phyloP scores from a whole-genome alignment of 1,140 invertebrate species.

The Drosophila nebulosa region DNA sequence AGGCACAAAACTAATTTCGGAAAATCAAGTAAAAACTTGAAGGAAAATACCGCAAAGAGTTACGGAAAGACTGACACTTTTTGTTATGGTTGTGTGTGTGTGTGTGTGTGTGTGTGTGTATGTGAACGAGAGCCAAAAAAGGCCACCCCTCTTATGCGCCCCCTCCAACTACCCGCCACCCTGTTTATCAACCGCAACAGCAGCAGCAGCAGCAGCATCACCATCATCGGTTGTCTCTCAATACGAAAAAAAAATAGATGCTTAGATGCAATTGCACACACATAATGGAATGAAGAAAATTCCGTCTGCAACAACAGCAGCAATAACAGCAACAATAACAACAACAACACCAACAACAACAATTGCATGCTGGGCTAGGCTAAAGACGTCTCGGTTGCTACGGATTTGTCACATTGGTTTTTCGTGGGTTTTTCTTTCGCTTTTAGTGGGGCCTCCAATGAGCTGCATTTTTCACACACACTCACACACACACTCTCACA shows the following conservation, averaged over 20 bases:
- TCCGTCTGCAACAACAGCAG: conserved; percentile 63
- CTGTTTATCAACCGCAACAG: no score
- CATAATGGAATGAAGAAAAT: conserved; percentile 81
- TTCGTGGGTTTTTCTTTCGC: conserved; percentile 23
- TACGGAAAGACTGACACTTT: conserved; percentile 56
- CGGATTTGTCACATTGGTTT: conserved; percentile 65
- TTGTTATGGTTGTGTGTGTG: conserved; percentile 3
- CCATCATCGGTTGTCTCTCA: conserved; percentile 65
- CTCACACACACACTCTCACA: conserved; percentile 49
- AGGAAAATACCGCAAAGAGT: conserved; percentile 72
- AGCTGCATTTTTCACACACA: conserved; percentile 61
- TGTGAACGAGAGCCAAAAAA: conserved; percentile 78
- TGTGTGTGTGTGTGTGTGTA: conserved; percentile 54
- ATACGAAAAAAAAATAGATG: conserved; percentile 72
- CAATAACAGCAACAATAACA: conserved; percentile 23
- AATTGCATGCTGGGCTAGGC: conserved; percentile 72
- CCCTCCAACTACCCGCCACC: not conserved
- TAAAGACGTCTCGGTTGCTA: conserved; percentile 46
- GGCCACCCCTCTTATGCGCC: conserved; percentile 9
- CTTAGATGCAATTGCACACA: conserved; percentile 75
- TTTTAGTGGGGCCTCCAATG: conserved; percentile 64
- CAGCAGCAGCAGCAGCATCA: conserved; percentile 1
- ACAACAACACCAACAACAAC: conserved; percentile 25
- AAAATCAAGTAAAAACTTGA: conserved; percentile 77
- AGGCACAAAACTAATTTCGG: conserved; percentile 72